Evolutionary conservation across 2,113 vertebrate genomes (phyloP).

Genomic region (Sceloporus tristichus): DNA sequence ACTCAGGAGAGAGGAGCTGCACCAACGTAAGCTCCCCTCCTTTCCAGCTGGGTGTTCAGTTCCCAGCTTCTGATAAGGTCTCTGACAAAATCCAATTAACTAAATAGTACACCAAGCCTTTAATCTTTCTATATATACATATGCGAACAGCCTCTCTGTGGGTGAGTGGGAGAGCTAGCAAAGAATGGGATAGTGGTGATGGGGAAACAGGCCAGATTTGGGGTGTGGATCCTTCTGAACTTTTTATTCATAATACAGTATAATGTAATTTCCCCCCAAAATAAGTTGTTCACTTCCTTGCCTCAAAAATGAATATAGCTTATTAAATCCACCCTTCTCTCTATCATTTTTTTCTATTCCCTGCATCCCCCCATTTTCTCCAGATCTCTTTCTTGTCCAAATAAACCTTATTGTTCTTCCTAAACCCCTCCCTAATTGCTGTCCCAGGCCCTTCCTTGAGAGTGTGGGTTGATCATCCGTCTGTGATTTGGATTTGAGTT

Average conservation of each 20-base stretch:
- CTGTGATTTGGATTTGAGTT: constrained; percentile 21
- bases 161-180: background rate
- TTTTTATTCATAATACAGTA: background rate
- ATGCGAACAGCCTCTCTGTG: constrained; percentile 21
- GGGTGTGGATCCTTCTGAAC: background rate
- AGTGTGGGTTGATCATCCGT: background rate
- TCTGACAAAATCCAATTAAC: constrained; percentile 62
- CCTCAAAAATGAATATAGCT: background rate
- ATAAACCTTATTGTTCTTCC: constrained; percentile 28
- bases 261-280: background rate
- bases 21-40: background rate
- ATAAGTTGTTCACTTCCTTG: background rate
- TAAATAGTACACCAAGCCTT: constrained; percentile 30
- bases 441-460: constrained; percentile 11
- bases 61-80: constrained; percentile 49
- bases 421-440: background rate
- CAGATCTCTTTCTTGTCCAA: constrained; percentile 6
- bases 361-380: background rate
- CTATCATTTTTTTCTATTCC: background rate
- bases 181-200: background rate
- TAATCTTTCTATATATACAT: constrained; percentile 32
- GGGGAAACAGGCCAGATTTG: background rate
- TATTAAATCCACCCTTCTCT: background rate
- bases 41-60: constrained; percentile 38
- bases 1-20: background rate